A percentile compares a stretch with the other conserved stretches of the same genome.
Conservation (phyloP, 2,888 invertebrate genomes). For the Spilosoma lubricipeda region DNA sequence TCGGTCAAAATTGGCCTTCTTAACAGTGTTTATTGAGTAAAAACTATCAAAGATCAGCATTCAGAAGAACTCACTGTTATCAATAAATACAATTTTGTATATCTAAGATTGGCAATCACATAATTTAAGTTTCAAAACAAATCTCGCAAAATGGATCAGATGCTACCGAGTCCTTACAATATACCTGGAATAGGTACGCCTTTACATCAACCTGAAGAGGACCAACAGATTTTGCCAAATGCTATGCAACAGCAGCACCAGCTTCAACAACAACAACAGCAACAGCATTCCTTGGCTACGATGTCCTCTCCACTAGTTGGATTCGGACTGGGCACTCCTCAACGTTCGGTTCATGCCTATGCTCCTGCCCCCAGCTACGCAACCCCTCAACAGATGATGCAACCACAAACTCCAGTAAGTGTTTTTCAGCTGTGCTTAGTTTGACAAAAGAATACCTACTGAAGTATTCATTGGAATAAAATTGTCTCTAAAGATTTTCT, state of each 20-base stretch:
- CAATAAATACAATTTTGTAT: background rate
- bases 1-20: background rate
- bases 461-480: background rate
- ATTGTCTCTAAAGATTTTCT: background rate
- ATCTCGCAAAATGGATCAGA: slow-evolving; percentile 92
- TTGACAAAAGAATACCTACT: background rate
- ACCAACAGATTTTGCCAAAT: slow-evolving; percentile 95
- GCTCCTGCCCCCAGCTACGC: slow-evolving; percentile 91
- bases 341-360: slow-evolving; percentile 91
- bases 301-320: slow-evolving; percentile 88
- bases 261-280: slow-evolving; percentile 90
- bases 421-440: slow-evolving; percentile 1
- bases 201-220: slow-evolving; percentile 95
- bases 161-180: slow-evolving; percentile 95
- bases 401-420: slow-evolving; percentile 94
- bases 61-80: background rate
- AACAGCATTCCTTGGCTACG: slow-evolving; percentile 86
- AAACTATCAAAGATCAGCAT: background rate
- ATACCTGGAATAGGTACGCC: slow-evolving; percentile 97
- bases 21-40: background rate
- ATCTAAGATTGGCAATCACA: background rate
- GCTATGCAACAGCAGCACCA: slow-evolving; percentile 93
- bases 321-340: slow-evolving; percentile 88
- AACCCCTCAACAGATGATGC: slow-evolving; percentile 94
- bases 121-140: slow-evolving; percentile 20